A percentile compares a stretch with the other conserved stretches of the same genome.
Conservation (phyloP, 1,140 invertebrate species). For the Penaeus chinensis region DNA sequence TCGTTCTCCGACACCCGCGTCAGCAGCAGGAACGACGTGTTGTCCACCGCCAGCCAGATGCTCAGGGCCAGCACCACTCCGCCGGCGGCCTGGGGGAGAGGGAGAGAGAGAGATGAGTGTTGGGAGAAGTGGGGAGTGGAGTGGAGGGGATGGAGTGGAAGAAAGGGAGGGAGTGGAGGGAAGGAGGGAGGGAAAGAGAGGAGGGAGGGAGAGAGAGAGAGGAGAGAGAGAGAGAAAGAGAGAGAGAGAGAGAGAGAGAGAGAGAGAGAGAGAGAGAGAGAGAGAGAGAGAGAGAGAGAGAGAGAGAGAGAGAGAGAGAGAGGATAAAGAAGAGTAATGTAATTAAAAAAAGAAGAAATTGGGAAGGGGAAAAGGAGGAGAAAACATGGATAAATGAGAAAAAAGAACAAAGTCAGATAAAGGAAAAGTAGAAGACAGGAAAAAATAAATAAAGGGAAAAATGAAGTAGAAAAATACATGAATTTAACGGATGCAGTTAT, state of each 20-base stretch:
- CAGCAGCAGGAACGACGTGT: slow-evolving; percentile 55
- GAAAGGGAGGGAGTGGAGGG: not conserved
- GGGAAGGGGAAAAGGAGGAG: no score
- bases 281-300: not conserved
- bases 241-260: not conserved
- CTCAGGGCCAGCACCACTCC: slow-evolving; percentile 42
- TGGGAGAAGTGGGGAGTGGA: not conserved
- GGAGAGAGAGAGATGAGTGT: not conserved
- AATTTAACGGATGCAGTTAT: no score
- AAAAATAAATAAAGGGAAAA: slow-evolving; percentile 31
- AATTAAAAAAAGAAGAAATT: not conserved
- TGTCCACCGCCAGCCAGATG: slow-evolving; percentile 52
- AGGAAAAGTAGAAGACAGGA: not conserved
- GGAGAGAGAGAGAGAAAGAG: not conserved
- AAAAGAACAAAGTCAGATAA: not conserved
- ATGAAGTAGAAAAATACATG: not conserved
- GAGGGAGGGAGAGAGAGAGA: not conserved
- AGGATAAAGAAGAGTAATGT: not conserved
- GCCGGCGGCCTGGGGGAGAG: slow-evolving; percentile 39
- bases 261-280: not conserved
- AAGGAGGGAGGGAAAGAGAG: no score
- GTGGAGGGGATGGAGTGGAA: no score
- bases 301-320: not conserved
- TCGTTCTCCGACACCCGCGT: slow-evolving; percentile 47
- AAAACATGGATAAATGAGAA: not conserved